These are phyloP conservation scores for Polydesmus complanatus DNA, from an alignment of 2,888 invertebrate genomes.

Conservation along the genomic window DNA sequence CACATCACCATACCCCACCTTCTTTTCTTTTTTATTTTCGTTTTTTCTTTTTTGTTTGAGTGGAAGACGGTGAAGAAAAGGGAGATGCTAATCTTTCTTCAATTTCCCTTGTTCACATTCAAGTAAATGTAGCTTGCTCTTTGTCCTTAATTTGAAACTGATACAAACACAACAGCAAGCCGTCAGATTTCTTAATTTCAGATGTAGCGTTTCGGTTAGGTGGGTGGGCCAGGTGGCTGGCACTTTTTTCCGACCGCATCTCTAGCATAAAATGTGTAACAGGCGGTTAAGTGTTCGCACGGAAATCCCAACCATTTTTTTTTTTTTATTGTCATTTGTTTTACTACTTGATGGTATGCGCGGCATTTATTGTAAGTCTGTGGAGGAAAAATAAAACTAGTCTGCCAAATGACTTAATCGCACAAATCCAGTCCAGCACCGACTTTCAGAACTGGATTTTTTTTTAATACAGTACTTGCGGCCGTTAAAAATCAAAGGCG, in stretches of 20 bases:
- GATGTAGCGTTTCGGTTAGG: background rate
- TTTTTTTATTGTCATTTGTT: background rate
- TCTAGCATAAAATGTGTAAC: background rate
- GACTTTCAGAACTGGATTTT: too few species aligned
- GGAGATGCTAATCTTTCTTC: background rate
- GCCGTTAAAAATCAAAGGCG: too few species aligned
- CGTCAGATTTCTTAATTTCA: background rate
- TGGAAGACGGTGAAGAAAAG: too few species aligned
- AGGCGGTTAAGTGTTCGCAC: background rate
- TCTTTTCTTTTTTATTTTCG: background rate
- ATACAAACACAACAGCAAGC: background rate
- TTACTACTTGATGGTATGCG: background rate
- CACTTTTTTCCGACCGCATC: background rate
- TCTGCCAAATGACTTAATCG: too few species aligned
- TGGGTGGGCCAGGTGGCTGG: background rate
- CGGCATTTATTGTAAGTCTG: background rate
- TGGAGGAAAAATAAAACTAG: too few species aligned
- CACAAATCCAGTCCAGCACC: too few species aligned
- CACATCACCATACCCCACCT: background rate
- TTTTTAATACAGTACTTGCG: too few species aligned
- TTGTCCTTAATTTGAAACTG: background rate
- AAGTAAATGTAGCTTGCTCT: too few species aligned
- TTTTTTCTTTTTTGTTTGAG: background rate
- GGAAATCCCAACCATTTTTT: too few species aligned
- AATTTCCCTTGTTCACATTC: background rate